Evolutionary conservation across 2,797 vertebrate genomes (phyloP).

Genomic region (Macroramphosus scolopax): DNA sequence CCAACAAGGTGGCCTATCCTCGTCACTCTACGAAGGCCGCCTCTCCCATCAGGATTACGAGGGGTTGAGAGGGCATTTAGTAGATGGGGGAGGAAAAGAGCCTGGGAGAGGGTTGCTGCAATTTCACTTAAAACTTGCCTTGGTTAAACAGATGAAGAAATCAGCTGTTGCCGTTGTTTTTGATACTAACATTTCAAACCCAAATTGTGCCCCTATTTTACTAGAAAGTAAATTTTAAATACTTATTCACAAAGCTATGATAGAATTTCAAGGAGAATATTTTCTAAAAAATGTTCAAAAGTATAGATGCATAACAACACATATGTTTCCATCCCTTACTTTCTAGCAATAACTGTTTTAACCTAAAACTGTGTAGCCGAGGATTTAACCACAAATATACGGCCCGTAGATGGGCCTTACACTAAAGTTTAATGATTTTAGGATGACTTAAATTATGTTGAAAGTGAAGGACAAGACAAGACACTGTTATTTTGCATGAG

Average conservation of each 20-base stretch:
- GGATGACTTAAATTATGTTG: neutral
- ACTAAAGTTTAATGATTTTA: slow-evolving; percentile 6
- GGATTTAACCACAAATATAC: slow-evolving; percentile 4
- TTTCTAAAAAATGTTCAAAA: slow-evolving; percentile 6
- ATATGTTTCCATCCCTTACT: slow-evolving; percentile 6
- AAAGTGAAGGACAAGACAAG: slow-evolving; percentile 8
- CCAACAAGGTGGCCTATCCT: slow-evolving; percentile 99
- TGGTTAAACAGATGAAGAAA: slow-evolving; percentile 21
- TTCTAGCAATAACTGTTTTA: neutral
- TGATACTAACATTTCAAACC: slow-evolving; percentile 12
- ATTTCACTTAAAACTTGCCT: slow-evolving; percentile 24
- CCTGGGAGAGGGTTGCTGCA: slow-evolving; percentile 44
- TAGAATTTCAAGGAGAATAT: neutral
- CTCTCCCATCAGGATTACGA: slow-evolving; percentile 79
- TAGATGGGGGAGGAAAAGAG: slow-evolving; percentile 59
- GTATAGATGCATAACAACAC: too few relatives aligned
- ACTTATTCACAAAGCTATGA: slow-evolving; percentile 2
- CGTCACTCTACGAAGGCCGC: slow-evolving; percentile 87
- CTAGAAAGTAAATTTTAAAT: neutral
- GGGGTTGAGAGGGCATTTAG: slow-evolving; percentile 73
- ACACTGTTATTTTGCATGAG: neutral
- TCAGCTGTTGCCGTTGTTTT: slow-evolving; percentile 17
- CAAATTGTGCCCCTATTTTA: slow-evolving; percentile 6
- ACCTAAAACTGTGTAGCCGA: neutral
- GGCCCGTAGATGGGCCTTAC: neutral